A percentile compares a stretch with the other conserved stretches of the same genome.
These are phyloP conservation scores for Pentalonia nigronervosa DNA, from an alignment of 1,140 invertebrate genomes.

Conservation along the genomic window DNA sequence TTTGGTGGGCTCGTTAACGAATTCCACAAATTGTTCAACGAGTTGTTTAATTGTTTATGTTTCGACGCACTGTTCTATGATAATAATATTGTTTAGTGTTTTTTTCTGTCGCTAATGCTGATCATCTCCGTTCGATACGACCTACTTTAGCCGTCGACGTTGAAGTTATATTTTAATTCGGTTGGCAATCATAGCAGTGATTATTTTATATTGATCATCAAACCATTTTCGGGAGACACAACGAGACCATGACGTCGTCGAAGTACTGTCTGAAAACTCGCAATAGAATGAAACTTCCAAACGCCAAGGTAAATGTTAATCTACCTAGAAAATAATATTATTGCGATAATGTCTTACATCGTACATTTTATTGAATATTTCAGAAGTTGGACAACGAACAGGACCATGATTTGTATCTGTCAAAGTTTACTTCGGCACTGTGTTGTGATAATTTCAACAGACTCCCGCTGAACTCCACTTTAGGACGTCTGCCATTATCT, in stretches of 20 bases:
- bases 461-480: conserved; percentile 15
- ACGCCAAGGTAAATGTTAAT: neutral
- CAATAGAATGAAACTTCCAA: conserved; percentile 33
- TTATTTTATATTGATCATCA: neutral
- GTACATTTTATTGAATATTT: neutral
- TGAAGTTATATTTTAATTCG: neutral
- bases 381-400: conserved; percentile 40
- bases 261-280: conserved; percentile 54
- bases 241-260: conserved; percentile 39
- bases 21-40: neutral
- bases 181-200: neutral
- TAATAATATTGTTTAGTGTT: neutral
- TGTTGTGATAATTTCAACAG: conserved; percentile 12
- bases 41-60: neutral
- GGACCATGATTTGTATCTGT: conserved; percentile 47
- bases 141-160: neutral
- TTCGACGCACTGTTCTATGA: neutral
- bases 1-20: neutral
- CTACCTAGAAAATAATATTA: neutral
- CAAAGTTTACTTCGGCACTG: conserved; percentile 23
- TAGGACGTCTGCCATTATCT: conserved; percentile 49
- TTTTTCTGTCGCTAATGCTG: neutral
- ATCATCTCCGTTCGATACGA: neutral
- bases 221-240: neutral
- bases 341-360: neutral